A percentile compares a stretch with the other conserved stretches of the same genome.
Evolutionary conservation across 2,888 invertebrate species (phyloP).

Genomic region (Rhorus exstirpatorius): DNA sequence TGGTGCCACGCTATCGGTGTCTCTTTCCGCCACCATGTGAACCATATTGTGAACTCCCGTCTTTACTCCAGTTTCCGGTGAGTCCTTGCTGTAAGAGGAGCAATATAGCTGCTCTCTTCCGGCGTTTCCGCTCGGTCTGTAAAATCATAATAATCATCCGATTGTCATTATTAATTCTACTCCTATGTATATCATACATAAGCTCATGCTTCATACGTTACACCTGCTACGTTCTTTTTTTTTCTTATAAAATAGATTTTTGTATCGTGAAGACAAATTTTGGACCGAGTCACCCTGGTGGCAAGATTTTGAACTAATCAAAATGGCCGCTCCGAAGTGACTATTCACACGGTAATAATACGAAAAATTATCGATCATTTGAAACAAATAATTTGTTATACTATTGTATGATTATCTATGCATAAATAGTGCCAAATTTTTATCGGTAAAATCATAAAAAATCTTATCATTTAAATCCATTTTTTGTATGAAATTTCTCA

Average conservation of each 20-base stretch:
- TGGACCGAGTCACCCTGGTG: background rate
- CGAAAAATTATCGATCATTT: background rate
- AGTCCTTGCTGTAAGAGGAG: constrained; percentile 78
- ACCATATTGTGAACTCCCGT: constrained; percentile 81
- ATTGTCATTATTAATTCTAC: constrained; percentile 21
- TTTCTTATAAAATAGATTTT: too few species aligned
- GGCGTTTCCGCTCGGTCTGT: constrained; percentile 82
- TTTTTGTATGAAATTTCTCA: too few species aligned
- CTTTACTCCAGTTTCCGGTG: constrained; percentile 79
- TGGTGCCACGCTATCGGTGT: constrained; percentile 87
- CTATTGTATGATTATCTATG: too few species aligned
- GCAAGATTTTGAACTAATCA: background rate
- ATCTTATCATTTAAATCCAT: too few species aligned
- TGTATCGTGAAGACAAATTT: background rate
- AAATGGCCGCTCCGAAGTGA: background rate
- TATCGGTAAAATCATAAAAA: too few species aligned
- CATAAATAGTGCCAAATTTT: too few species aligned
- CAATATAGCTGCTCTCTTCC: constrained; percentile 83
- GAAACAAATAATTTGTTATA: too few species aligned
- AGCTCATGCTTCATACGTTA: too few species aligned
- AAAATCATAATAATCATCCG: constrained; percentile 44
- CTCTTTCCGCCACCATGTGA: constrained; percentile 87
- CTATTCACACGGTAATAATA: background rate
- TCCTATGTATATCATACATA: too few species aligned
- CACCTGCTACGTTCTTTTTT: too few species aligned